Conservation (phyloP, 2,888 invertebrate genomes). For the Xestobium rufovillosum region DNA sequence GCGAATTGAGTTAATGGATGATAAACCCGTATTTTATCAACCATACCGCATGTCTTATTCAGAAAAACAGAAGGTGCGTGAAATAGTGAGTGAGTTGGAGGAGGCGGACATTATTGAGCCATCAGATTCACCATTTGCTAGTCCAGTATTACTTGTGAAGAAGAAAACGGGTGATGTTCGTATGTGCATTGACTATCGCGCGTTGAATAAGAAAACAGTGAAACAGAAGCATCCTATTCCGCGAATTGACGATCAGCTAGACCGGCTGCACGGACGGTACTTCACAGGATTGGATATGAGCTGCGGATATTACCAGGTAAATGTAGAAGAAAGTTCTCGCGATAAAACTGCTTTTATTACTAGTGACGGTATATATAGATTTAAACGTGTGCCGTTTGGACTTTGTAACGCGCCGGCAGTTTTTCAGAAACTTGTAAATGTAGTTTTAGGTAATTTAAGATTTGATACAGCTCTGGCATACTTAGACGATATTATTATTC, state of each 20-base stretch:
- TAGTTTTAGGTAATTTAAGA: background rate
- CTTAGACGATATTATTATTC: background rate
- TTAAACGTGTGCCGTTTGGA: too few relatives aligned
- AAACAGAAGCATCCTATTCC: constrained; percentile 19
- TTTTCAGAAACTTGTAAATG: background rate
- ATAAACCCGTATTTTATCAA: constrained; percentile 1
- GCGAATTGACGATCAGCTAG: constrained; percentile 20
- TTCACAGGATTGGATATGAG: constrained; percentile 18
- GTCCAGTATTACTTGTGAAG: constrained; percentile 18
- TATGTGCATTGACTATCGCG: constrained; percentile 22
- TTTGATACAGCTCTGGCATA: background rate
- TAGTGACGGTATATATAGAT: too few relatives aligned
- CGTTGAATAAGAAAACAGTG: constrained; percentile 19
- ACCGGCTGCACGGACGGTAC: too few relatives aligned
- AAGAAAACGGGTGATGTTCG: constrained; percentile 22
- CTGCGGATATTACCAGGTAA: too few relatives aligned
- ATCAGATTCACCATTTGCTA: constrained; percentile 25
- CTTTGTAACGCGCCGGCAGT: background rate
- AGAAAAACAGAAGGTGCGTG: constrained; percentile 11
- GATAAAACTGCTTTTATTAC: too few relatives aligned
- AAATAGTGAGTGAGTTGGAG: constrained; percentile 15
- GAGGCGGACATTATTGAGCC: constrained; percentile 23
- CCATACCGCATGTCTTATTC: constrained; percentile 14
- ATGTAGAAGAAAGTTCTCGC: too few relatives aligned
- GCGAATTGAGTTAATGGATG: constrained; percentile 3